phyloP scores from a whole-genome alignment of 2,113 vertebrate species.

The Eulemur macaco region DNA sequence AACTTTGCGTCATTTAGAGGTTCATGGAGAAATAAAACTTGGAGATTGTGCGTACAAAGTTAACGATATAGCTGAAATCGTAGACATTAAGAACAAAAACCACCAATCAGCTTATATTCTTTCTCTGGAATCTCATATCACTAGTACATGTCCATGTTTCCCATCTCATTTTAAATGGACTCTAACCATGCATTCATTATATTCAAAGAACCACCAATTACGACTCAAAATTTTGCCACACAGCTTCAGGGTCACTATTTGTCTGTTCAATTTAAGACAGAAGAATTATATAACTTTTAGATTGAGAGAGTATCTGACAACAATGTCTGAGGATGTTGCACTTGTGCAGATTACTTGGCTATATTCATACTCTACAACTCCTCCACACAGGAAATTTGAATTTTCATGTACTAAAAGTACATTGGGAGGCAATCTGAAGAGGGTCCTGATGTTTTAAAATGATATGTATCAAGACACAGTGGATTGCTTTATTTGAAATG shows the following conservation, averaged over 20 bases:
- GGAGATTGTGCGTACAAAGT: not conserved
- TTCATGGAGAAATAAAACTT: conserved; percentile 15
- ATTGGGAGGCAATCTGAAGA: not conserved
- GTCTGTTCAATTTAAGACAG: not conserved
- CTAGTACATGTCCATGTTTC: not conserved
- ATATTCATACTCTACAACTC: not conserved
- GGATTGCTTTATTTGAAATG: conserved; percentile 21
- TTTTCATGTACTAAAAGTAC: conserved; percentile 28
- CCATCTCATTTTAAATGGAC: conserved; percentile 5
- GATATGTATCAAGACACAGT: not conserved
- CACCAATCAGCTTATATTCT: not conserved
- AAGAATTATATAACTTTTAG: conserved; percentile 22
- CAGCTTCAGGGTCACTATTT: not conserved
- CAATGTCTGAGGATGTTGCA: not conserved
- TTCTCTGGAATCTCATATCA: not conserved
- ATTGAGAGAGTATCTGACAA: not conserved
- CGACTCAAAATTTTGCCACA: not conserved
- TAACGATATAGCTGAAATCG: not conserved
- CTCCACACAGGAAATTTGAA: not conserved
- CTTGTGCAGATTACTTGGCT: not conserved
- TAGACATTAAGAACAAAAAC: not conserved
- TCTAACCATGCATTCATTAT: not conserved
- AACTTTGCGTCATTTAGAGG: not conserved
- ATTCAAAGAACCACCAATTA: not conserved
- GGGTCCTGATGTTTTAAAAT: conserved; percentile 39